Evolutionary conservation across 92 coral and sea anemone species (phyloP).

Genomic region (Actinostola sp.): DNA sequence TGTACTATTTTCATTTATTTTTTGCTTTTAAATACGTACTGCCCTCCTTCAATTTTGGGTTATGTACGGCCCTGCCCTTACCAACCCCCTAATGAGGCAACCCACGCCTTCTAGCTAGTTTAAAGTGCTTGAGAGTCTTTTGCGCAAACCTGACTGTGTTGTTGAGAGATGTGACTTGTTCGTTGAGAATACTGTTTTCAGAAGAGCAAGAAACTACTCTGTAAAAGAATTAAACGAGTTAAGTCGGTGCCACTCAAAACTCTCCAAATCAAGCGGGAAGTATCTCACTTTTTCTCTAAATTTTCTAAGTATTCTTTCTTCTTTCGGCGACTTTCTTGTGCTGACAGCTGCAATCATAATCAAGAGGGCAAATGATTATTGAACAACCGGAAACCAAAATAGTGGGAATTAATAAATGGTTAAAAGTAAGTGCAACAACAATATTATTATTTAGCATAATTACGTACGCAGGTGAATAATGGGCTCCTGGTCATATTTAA

Average conservation of each 20-base stretch:
- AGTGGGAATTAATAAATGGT: too few relatives aligned
- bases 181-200: constrained; percentile 65
- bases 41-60: too few relatives aligned
- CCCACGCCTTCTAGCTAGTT: background rate
- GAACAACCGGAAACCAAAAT: too few relatives aligned
- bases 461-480: too few relatives aligned
- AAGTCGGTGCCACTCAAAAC: background rate
- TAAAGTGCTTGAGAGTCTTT: background rate
- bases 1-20: too few relatives aligned
- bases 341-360: constrained; percentile 68
- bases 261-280: background rate
- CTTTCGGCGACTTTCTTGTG: constrained; percentile 94
- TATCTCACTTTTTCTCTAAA: constrained; percentile 76
- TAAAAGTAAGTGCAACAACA: too few relatives aligned
- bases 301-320: constrained; percentile 89
- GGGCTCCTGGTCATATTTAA: too few relatives aligned
- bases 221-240: background rate
- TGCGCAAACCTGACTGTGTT: constrained; percentile 80
- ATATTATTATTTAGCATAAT: too few relatives aligned
- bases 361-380: background rate
- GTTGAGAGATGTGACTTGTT: constrained; percentile 68
- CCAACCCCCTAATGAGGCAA: too few relatives aligned
- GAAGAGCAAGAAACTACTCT: constrained; percentile 60
- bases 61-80: too few relatives aligned
- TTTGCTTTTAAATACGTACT: too few relatives aligned